Base-by-base conservation (phyloP, 1,140 invertebrate genomes). In the Papilio xuthus region DNA sequence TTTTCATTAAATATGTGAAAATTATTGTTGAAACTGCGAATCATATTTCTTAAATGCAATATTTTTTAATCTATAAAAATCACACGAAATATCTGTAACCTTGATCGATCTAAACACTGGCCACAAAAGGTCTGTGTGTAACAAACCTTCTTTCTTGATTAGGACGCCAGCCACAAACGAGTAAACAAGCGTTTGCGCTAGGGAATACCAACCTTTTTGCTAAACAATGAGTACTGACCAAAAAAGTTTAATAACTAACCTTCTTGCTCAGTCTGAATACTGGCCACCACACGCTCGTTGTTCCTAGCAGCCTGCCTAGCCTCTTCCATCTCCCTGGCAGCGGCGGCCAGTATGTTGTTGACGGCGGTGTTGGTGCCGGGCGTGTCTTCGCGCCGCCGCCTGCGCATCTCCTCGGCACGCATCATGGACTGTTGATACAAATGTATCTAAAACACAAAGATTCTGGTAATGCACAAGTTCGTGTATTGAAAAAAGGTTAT, bases 391-490 rank as follows among this genome's bases (percentile, higher is more conserved):
- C 90, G 88, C 28, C 92, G 91, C 32, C 93, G 86, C 60, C 93
- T 86, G 1, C 92, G 86, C 26, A 91, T 88, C 82, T 92, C 89
- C 76, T 93, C 91, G 0, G 90, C 90, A 0, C 92, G 90, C 88
- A 93, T 91, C 89, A 93, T 93, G 1, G 94, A 93, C 77, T 94
- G 94, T 79, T 94, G 94, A 85, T 94, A 94, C 89, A 94, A 89
- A 85, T 94, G 94, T 70, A 94, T 94, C 89, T 94, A 84, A 1
- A 76, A 28, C 32, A 67, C 0, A 15, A 67, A 67, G 26, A 28
- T 28, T 15, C 0, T 26, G 26, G 28, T 67, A 67, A 67, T 60
- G 26, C 10, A 37, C 4, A 6, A 32, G 23, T 60, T 26, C 20
- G 12, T 15, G 9, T 60, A 3, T 3, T 53, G 1, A 50, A 20